A percentile compares a stretch with the other conserved stretches of the same genome.
Conservation (phyloP, 1,140 invertebrate species). For the Psix sp. region DNA sequence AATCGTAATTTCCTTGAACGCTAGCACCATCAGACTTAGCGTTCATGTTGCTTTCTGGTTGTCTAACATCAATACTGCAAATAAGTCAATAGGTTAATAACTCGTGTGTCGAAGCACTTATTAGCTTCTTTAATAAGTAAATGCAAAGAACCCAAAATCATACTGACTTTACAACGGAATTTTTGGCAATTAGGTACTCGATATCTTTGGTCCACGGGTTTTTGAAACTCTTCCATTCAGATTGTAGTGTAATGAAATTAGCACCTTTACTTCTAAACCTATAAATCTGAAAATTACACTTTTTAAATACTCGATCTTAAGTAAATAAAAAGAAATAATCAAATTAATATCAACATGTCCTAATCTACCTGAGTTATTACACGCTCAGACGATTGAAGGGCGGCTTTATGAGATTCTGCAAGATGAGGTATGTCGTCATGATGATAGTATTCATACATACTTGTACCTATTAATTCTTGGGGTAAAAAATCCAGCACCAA, state of each 20-base stretch:
- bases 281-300: slow-evolving; percentile 78
- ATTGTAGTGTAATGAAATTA: slow-evolving; percentile 84
- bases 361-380: slow-evolving; percentile 80
- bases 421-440: slow-evolving; percentile 88
- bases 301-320: too few species aligned
- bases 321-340: neutral
- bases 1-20: slow-evolving; percentile 79
- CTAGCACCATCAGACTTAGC: slow-evolving; percentile 73
- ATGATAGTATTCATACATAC: slow-evolving; percentile 95
- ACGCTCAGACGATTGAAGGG: slow-evolving; percentile 81
- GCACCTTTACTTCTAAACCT: slow-evolving; percentile 88
- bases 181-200: slow-evolving; percentile 91
- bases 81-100: neutral
- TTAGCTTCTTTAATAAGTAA: too few species aligned
- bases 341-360: neutral
- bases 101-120: too few species aligned
- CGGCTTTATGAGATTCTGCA: slow-evolving; percentile 90
- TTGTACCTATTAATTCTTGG: slow-evolving; percentile 94
- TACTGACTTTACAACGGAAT: slow-evolving; percentile 83
- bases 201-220: slow-evolving; percentile 96
- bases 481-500: slow-evolving; percentile 92
- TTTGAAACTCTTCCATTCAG: slow-evolving; percentile 90
- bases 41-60: slow-evolving; percentile 76
- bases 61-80: slow-evolving; percentile 77
- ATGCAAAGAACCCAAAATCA: neutral